A percentile compares a stretch with the other conserved stretches of the same genome.
phyloP scores from a whole-genome alignment of 2,113 vertebrate genomes.

The Noturus placidus region DNA sequence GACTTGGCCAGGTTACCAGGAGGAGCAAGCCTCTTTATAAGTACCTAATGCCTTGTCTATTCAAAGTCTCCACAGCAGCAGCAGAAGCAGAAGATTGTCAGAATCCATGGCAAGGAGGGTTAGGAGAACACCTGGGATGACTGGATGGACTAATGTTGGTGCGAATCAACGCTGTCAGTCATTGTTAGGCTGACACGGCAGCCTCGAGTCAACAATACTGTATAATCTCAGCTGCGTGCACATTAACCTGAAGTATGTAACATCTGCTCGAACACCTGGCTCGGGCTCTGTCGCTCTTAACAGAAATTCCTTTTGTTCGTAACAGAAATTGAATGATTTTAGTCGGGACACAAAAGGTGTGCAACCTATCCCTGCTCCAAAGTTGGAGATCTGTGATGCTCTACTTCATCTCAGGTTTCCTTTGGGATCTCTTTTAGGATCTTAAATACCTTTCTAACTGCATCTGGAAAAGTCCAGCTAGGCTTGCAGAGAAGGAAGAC shows the following conservation, averaged over 20 bases:
- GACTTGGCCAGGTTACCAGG: neutral
- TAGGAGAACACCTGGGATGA: neutral
- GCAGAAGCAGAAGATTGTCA: neutral
- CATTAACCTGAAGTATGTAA: conserved; percentile 23
- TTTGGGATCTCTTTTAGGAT: neutral
- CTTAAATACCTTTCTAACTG: neutral
- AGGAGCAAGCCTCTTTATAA: conserved; percentile 5
- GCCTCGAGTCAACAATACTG: conserved; percentile 10
- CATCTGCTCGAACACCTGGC: conserved; percentile 42
- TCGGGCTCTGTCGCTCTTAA: neutral
- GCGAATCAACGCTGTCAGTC: conserved; percentile 32
- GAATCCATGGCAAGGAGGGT: neutral
- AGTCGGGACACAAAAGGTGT: neutral
- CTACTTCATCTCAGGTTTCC: neutral
- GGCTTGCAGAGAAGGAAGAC: neutral
- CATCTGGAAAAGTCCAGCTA: neutral
- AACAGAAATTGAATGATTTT: neutral
- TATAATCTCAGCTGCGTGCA: conserved; percentile 36
- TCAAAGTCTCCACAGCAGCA: neutral
- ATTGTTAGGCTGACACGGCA: conserved; percentile 8
- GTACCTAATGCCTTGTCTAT: conserved; percentile 2
- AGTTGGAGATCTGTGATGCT: neutral
- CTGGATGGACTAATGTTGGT: neutral
- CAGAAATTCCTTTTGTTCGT: neutral
- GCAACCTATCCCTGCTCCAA: neutral